phyloP scores from a whole-genome alignment of 1,140 invertebrate species.

The Pseudoatta argentina region DNA sequence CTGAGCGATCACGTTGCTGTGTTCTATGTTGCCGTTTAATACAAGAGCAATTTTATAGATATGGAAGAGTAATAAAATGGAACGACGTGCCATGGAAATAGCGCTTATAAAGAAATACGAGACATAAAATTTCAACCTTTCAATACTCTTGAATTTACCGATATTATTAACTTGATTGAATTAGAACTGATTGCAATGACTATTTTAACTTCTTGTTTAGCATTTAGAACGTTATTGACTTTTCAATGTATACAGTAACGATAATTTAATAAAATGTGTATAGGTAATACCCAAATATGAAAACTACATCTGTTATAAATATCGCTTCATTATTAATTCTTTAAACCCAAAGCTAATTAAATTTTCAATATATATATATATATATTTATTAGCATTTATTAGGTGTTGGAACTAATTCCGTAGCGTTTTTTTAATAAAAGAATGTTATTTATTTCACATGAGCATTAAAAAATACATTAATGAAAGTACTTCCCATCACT shows the following conservation, averaged over 20 bases:
- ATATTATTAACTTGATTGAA: slow-evolving; percentile 18
- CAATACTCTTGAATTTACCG: slow-evolving; percentile 9
- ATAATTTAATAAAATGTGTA: not conserved
- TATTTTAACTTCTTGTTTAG: slow-evolving; percentile 13
- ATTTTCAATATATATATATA: not conserved
- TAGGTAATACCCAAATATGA: not conserved
- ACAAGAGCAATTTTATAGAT: slow-evolving; percentile 47
- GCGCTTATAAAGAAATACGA: slow-evolving; percentile 25
- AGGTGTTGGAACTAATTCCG: too few species aligned
- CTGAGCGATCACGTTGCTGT: slow-evolving; percentile 35
- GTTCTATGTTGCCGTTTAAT: slow-evolving; percentile 4
- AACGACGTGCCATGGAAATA: slow-evolving; percentile 2
- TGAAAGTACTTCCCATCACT: too few species aligned
- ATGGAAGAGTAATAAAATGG: slow-evolving; percentile 39
- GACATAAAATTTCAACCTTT: slow-evolving; percentile 44
- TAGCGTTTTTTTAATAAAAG: too few species aligned
- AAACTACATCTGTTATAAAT: not conserved
- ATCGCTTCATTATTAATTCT: not conserved
- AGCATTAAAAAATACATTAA: too few species aligned
- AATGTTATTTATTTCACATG: too few species aligned
- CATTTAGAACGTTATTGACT: not conserved
- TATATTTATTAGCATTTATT: not conserved
- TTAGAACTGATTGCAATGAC: slow-evolving; percentile 4
- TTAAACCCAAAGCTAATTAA: not conserved
- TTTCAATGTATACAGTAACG: not conserved